These are phyloP conservation scores for Ooceraea biroi DNA, from an alignment of 1,140 invertebrate genomes.

Conservation along the genomic window DNA sequence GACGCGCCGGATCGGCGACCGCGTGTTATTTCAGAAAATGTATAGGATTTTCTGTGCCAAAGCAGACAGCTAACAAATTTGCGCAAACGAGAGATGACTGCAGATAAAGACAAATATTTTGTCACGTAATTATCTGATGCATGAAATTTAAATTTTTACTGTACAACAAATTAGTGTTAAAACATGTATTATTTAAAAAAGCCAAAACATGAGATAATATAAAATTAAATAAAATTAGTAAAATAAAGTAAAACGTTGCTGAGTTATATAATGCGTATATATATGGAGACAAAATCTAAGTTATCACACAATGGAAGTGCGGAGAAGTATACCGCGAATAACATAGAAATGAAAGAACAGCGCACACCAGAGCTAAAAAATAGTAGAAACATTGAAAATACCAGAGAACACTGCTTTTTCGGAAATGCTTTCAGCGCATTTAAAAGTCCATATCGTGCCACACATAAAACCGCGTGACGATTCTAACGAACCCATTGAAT, in stretches of 20 bases:
- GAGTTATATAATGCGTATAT: not conserved
- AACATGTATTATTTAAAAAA: not conserved
- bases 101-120: not conserved
- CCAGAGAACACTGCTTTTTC: slow-evolving; percentile 19
- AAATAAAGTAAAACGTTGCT: not conserved
- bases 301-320: not conserved
- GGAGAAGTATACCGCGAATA: not conserved
- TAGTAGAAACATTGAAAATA: not conserved
- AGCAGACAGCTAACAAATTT: not conserved
- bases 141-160: not conserved
- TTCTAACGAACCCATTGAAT: slow-evolving; percentile 45
- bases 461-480: slow-evolving; percentile 28
- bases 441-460: slow-evolving; percentile 37
- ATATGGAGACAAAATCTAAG: not conserved
- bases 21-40: not conserved
- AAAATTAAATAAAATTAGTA: not conserved
- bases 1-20: slow-evolving; percentile 11
- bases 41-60: not conserved
- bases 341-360: not conserved
- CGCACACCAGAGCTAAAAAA: not conserved
- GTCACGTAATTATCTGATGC: not conserved
- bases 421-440: slow-evolving; percentile 48
- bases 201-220: too few relatives aligned
- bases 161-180: not conserved
- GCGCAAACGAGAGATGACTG: not conserved